phyloP scores from a whole-genome alignment of 1,140 invertebrate genomes.

The Nebria ingens region DNA sequence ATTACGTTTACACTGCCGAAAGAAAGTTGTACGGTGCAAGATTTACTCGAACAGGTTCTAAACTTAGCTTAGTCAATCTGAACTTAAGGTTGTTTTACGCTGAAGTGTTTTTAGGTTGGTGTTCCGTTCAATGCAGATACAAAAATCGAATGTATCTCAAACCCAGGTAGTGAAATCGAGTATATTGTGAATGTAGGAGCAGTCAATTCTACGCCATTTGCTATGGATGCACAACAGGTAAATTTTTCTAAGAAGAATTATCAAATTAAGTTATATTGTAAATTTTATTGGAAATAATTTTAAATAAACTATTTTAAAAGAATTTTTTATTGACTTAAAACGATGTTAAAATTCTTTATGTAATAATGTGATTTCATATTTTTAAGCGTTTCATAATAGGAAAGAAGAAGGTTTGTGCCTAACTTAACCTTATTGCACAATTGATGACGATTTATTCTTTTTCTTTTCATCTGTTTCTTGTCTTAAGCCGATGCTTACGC shows the following conservation, averaged over 20 bases:
- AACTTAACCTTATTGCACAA: no score
- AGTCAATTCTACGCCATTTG: background rate
- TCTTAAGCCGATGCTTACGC: no score
- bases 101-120: constrained; percentile 39
- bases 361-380: background rate
- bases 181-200: constrained; percentile 60
- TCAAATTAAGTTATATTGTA: background rate
- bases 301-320: background rate
- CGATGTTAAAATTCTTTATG: background rate
- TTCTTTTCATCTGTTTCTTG: no score
- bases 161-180: constrained; percentile 57
- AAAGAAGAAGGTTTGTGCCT: constrained; percentile 3
- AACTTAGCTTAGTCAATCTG: no score
- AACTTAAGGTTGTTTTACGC: constrained; percentile 8
- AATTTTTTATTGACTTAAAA: background rate
- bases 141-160: constrained; percentile 56
- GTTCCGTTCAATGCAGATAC: constrained; percentile 52
- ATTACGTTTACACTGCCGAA: constrained; percentile 68
- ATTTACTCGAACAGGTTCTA: constrained; percentile 62
- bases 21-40: constrained; percentile 67
- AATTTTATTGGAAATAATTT: background rate
- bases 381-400: constrained; percentile 4
- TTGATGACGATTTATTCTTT: no score
- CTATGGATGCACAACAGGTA: background rate
- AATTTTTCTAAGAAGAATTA: no score